Evolutionary conservation across 2,797 vertebrate species (phyloP).

Genomic region (Arrhamphus sclerolepis): DNA sequence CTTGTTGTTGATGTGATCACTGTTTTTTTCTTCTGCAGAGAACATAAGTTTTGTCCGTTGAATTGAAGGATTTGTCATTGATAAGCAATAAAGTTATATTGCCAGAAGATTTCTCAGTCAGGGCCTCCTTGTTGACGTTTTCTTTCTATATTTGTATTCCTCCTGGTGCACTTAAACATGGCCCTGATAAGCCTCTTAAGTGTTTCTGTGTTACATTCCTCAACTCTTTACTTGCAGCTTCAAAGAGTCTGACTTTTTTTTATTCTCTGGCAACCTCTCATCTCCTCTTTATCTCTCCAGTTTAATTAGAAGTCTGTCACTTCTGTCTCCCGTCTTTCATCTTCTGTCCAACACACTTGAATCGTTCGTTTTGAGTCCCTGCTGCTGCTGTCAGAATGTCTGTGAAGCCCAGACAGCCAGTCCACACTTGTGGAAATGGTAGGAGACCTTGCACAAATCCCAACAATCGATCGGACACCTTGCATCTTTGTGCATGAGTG

Average conservation of each 20-base stretch:
- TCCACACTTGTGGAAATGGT: slow-evolving; percentile 28
- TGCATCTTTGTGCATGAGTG: neutral
- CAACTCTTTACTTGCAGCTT: slow-evolving; percentile 18
- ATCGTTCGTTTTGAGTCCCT: slow-evolving; percentile 59
- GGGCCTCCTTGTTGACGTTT: neutral
- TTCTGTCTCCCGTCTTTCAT: slow-evolving; percentile 67
- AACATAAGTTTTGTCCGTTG: too few species aligned
- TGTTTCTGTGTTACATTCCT: slow-evolving; percentile 12
- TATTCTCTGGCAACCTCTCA: slow-evolving; percentile 57
- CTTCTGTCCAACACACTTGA: slow-evolving; percentile 66
- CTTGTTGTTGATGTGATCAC: too few species aligned
- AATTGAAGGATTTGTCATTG: neutral
- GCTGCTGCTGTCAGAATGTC: slow-evolving; percentile 30
- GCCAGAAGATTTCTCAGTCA: neutral
- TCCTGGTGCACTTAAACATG: neutral
- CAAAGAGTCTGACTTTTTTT: slow-evolving; percentile 51
- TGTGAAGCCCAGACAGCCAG: slow-evolving; percentile 21
- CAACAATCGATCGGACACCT: neutral
- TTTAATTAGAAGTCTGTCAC: slow-evolving; percentile 66
- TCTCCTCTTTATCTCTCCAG: slow-evolving; percentile 64
- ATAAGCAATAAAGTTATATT: neutral
- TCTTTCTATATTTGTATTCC: neutral
- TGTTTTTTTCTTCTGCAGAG: too few species aligned
- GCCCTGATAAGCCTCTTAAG: slow-evolving; percentile 6
- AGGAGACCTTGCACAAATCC: slow-evolving; percentile 19